These are phyloP conservation scores for Catocala fraxini DNA, from an alignment of 2,888 invertebrate species.

Conservation along the genomic window DNA sequence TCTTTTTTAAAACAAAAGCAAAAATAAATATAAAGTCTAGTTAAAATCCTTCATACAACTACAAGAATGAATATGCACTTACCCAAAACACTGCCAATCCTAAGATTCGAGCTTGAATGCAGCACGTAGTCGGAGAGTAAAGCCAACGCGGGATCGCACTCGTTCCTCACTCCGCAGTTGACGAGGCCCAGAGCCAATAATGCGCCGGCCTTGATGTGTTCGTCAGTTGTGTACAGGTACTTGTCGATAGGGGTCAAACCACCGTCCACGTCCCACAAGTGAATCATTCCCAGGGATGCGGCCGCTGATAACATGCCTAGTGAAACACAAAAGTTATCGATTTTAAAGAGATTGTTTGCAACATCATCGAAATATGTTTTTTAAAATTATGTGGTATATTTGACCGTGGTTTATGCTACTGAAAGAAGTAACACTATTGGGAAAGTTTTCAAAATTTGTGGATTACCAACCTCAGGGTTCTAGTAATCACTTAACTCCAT, in stretches of 20 bases:
- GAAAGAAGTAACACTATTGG: too few relatives aligned
- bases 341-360: not conserved
- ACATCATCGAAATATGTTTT: too few relatives aligned
- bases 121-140: slow-evolving; percentile 97
- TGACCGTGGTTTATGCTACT: too few relatives aligned
- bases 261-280: slow-evolving; percentile 99
- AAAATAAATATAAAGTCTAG: too few relatives aligned
- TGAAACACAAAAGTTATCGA: not conserved
- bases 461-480: too few relatives aligned
- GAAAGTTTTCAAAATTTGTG: too few relatives aligned
- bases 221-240: slow-evolving; percentile 97
- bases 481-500: too few relatives aligned
- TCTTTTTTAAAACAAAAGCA: too few relatives aligned
- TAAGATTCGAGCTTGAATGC: slow-evolving; percentile 93
- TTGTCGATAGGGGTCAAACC: slow-evolving; percentile 99
- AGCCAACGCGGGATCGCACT: slow-evolving; percentile 99
- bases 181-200: slow-evolving; percentile 98
- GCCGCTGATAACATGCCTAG: slow-evolving; percentile 98
- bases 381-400: too few relatives aligned
- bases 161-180: slow-evolving; percentile 98
- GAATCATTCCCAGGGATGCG: slow-evolving; percentile 97
- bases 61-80: slow-evolving; percentile 7
- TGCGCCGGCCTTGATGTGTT: slow-evolving; percentile 99
- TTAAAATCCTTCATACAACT: too few relatives aligned
- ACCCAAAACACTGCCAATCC: slow-evolving; percentile 94